phyloP scores from a whole-genome alignment of 2,888 invertebrate species.

The Stratiomys singularior region DNA sequence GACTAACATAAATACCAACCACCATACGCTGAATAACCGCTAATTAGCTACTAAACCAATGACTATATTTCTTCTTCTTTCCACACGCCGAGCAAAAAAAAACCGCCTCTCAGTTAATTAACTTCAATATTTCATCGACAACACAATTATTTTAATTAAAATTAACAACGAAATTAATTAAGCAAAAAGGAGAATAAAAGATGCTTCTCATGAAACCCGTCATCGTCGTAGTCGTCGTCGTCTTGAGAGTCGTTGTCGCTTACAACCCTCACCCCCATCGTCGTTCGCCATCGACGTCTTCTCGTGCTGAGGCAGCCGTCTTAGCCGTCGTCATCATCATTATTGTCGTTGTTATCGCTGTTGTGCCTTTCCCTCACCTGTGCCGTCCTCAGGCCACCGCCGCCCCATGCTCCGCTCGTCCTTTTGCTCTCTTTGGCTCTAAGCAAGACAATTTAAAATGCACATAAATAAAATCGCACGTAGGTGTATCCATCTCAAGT shows the following conservation, averaged over 20 bases:
- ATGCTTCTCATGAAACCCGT: conserved; percentile 30
- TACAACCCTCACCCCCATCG: too few species aligned
- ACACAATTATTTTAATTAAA: conserved; percentile 44
- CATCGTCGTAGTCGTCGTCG: conserved; percentile 1
- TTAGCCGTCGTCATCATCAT: neutral
- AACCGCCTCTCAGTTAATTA: conserved; percentile 38
- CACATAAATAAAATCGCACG: conserved; percentile 29
- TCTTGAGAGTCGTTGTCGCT: neutral
- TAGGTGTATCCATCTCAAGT: conserved; percentile 39
- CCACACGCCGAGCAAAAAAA: conserved; percentile 1
- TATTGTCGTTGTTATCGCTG: conserved; percentile 4
- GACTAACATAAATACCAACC: neutral
- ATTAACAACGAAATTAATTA: conserved; percentile 43
- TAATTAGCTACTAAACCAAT: conserved; percentile 42
- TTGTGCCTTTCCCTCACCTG: neutral
- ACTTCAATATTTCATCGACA: conserved; percentile 44
- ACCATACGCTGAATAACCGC: conserved; percentile 25
- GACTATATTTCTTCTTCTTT: conserved; percentile 9
- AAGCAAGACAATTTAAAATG: conserved; percentile 18
- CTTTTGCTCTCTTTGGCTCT: neutral
- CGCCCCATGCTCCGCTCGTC: neutral
- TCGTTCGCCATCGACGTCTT: too few species aligned
- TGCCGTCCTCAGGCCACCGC: neutral
- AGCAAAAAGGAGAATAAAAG: conserved; percentile 22
- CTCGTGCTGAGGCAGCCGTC: neutral